Base-by-base conservation (phyloP, 2,113 vertebrate species). In the Myodes glareolus region DNA sequence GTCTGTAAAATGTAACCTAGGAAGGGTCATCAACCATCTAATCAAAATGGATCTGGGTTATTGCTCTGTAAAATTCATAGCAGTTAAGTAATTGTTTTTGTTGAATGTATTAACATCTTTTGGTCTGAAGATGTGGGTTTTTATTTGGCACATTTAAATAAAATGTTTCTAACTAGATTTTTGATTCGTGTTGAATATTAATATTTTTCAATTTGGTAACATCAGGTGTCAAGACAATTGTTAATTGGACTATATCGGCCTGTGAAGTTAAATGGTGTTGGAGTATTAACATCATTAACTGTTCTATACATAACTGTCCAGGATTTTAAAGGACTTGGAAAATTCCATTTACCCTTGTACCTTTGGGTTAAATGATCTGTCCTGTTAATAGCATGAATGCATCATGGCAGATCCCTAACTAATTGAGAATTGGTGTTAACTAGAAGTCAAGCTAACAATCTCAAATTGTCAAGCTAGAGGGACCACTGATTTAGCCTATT, bases 71-170 rank as follows among this genome's bases (percentile, higher is more conserved):
- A 97, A 89, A 98, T 98, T 99, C 98, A 97, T 97, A 98, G 97
- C 98, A 97, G 97, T 99, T 98, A 99, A 98, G 98, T 99, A 98
- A 98, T 98, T 98, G 97, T 98, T 98, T 98, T 98, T 98, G 98
- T 98, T 98, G 98, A 99, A 98, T 98, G 98, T 98, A 98, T 98
- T 98, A 98, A 98, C 98, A 98, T 98, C 98, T 96, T 98, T 97
- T 98, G 98, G 98, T 98, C 98, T 84, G 95, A 98, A 98, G 98
- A 98, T 97, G 97, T 98, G 98, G 98, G 98, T 97, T 98, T 98
- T 99, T 99, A 98, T 99, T 98, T 98, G 98, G 98, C 98, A 99
- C 98, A 98, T 99, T 99, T 98, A 98, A 99, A 99, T 99, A 99
- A 99, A 98, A 98, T 98, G 98, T 99, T 99, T 99, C 98, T 99